Conservation (phyloP, 2,797 vertebrate genomes). For the Manis crassicaudata region DNA sequence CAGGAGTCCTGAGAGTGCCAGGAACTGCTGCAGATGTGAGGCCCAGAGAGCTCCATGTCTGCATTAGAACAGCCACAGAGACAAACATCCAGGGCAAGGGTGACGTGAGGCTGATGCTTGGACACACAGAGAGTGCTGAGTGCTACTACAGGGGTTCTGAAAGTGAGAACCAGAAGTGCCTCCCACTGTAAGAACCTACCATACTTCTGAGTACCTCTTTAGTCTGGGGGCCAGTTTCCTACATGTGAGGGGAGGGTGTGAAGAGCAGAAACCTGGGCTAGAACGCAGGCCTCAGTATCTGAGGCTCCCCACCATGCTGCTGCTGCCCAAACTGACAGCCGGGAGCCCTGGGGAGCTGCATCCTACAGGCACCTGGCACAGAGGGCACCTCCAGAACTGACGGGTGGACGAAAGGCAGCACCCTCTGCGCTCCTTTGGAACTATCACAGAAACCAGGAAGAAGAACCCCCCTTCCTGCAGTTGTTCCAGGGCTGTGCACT, state of each 20-base stretch:
- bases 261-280: neutral
- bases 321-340: neutral
- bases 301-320: neutral
- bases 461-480: neutral
- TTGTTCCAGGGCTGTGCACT: neutral
- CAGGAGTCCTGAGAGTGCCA: neutral
- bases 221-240: neutral
- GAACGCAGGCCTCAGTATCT: neutral
- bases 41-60: neutral
- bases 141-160: neutral
- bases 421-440: neutral
- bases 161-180: neutral
- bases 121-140: neutral
- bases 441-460: neutral
- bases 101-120: neutral
- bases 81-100: neutral
- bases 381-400: neutral
- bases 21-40: neutral
- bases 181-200: neutral
- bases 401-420: neutral
- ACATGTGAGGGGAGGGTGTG: neutral
- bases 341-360: neutral
- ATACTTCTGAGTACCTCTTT: neutral
- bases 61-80: neutral
- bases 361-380: neutral